phyloP scores from a whole-genome alignment of 2,113 vertebrate species.

The Anser brachyrhynchus region DNA sequence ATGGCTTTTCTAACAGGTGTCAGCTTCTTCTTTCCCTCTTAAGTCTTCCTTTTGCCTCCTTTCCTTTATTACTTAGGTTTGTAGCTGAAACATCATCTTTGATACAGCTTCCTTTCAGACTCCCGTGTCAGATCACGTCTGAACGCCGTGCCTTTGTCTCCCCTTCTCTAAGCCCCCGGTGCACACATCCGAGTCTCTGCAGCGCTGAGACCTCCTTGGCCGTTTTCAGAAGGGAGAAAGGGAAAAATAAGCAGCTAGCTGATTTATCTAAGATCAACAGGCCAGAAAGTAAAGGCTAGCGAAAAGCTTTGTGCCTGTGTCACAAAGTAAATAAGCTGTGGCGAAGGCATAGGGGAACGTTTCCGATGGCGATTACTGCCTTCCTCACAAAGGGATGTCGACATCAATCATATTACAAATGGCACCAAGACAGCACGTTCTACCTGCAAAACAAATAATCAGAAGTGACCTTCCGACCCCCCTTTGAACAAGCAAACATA shows the following conservation, averaged over 20 bases:
- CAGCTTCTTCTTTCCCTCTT: not conserved
- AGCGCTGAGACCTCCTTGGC: not conserved
- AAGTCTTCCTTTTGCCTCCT: not conserved
- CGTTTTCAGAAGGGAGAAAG: not conserved
- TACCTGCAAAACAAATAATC: not conserved
- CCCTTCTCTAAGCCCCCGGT: not conserved
- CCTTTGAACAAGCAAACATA: not conserved
- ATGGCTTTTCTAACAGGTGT: not conserved
- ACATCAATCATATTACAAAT: not conserved
- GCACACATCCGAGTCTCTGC: not conserved
- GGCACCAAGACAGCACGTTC: not conserved
- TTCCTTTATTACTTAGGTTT: not conserved
- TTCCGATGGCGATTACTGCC: not conserved
- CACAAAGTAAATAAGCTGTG: slow-evolving; percentile 37
- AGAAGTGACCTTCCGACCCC: not conserved
- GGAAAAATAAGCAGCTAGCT: slow-evolving; percentile 8
- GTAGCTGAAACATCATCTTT: not conserved
- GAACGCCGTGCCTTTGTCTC: not conserved
- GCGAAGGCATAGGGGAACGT: not conserved
- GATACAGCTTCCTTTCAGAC: not conserved
- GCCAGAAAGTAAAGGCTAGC: not conserved
- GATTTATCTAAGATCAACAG: slow-evolving; percentile 26
- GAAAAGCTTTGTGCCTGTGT: slow-evolving; percentile 6
- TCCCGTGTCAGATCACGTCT: not conserved
- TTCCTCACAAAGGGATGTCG: not conserved